Conservation (phyloP, 2,888 invertebrate species). For the Macaria notata region DNA sequence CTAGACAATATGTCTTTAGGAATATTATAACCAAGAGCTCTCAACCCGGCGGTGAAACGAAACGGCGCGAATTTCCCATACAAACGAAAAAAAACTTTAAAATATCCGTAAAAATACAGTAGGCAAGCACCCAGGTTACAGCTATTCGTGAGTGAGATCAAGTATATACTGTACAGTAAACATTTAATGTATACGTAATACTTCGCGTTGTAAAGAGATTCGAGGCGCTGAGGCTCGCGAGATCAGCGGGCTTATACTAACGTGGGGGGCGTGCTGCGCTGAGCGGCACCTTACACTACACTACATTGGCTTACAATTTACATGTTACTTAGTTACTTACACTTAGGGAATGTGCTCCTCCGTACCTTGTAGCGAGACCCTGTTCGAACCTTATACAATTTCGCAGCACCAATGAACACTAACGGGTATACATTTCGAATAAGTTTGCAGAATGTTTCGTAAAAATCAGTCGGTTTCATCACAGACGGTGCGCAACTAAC, state of each 20-base stretch:
- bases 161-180: conserved; percentile 48
- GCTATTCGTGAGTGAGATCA: conserved; percentile 63
- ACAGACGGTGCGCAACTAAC: conserved; percentile 28
- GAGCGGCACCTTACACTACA: too few species aligned
- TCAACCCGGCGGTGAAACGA: conserved; percentile 13
- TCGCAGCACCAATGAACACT: conserved; percentile 74
- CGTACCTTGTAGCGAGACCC: conserved; percentile 47
- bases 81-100: conserved; percentile 21
- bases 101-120: conserved; percentile 38
- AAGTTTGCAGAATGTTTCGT: too few species aligned
- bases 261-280: too few species aligned
- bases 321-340: conserved; percentile 41
- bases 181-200: conserved; percentile 30
- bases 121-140: conserved; percentile 62
- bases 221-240: conserved; percentile 35
- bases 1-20: conserved; percentile 14
- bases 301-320: conserved; percentile 59
- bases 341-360: conserved; percentile 54
- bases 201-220: conserved; percentile 33
- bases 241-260: conserved; percentile 38
- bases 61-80: conserved; percentile 13
- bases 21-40: conserved; percentile 12
- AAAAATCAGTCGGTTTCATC: conserved; percentile 33
- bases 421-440: conserved; percentile 37
- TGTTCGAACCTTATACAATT: conserved; percentile 58